These are phyloP conservation scores for Cosmopolites sordidus DNA, from an alignment of 2,888 invertebrate species.

Conservation along the genomic window DNA sequence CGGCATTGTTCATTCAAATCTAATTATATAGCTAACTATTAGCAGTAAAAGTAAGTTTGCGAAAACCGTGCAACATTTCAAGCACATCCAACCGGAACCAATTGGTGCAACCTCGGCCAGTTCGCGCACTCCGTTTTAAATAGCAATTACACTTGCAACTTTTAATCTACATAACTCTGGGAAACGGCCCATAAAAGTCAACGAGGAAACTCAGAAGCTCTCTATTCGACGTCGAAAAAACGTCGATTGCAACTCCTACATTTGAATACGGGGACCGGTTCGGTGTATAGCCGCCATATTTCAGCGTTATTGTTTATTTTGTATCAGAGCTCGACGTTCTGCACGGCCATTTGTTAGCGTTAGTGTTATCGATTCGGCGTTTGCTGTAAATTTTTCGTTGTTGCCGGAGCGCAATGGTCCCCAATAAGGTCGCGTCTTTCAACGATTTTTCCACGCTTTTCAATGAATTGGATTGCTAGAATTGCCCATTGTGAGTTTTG, in stretches of 20 bases:
- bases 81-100: too few species aligned
- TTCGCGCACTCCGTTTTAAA: slow-evolving; percentile 37
- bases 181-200: slow-evolving; percentile 42
- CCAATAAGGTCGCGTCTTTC: too few species aligned
- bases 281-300: slow-evolving; percentile 23
- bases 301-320: slow-evolving; percentile 27
- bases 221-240: slow-evolving; percentile 40
- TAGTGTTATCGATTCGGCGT: slow-evolving; percentile 25
- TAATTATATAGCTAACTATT: too few species aligned
- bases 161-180: slow-evolving; percentile 45
- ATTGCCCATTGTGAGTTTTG: too few species aligned
- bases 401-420: too few species aligned
- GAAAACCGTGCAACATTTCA: too few species aligned
- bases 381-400: slow-evolving; percentile 22
- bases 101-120: too few species aligned
- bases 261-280: slow-evolving; percentile 31
- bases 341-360: slow-evolving; percentile 23
- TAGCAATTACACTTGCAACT: slow-evolving; percentile 45
- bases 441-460: too few species aligned
- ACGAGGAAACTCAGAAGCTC: slow-evolving; percentile 44
- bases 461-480: too few species aligned
- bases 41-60: too few species aligned
- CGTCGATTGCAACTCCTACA: slow-evolving; percentile 39
- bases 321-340: slow-evolving; percentile 15
- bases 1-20: too few species aligned